Percentiles rank a stretch among this genome's conserved stretches.
Conservation (phyloP, 1,140 invertebrate species). For the Diprion similis region DNA sequence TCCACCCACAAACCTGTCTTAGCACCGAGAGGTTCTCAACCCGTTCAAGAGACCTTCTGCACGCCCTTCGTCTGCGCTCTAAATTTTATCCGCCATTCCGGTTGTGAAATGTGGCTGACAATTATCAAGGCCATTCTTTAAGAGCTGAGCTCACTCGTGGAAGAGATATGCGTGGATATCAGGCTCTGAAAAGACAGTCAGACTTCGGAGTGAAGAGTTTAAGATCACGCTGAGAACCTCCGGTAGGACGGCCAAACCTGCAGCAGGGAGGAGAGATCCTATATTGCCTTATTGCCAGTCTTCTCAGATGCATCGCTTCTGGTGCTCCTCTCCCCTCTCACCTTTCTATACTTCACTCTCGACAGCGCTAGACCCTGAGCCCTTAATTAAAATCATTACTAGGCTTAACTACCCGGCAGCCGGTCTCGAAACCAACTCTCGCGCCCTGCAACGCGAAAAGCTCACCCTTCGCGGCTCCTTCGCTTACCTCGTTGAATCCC, state of each 20-base stretch:
- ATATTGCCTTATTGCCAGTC: constrained; percentile 30
- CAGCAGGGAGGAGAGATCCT: constrained; percentile 19
- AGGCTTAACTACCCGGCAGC: constrained; percentile 24
- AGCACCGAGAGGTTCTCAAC: constrained; percentile 23
- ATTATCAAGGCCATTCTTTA: not conserved
- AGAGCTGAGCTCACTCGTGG: not conserved
- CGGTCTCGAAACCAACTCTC: constrained; percentile 9
- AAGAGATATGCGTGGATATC: not conserved
- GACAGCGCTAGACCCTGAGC: constrained; percentile 28
- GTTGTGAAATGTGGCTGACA: not conserved
- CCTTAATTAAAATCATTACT: constrained; percentile 38
- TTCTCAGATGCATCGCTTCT: constrained; percentile 20
- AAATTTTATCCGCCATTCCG: not conserved
- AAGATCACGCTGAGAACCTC: constrained; percentile 24
- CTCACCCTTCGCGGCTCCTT: constrained; percentile 18
- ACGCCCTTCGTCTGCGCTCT: not conserved
- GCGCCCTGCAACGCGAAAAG: constrained; percentile 23
- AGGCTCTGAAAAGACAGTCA: not conserved
- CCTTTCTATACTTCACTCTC: constrained; percentile 18
- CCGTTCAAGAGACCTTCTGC: constrained; percentile 1
- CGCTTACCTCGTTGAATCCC: constrained; percentile 18
- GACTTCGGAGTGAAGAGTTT: not conserved
- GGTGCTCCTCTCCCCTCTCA: constrained; percentile 11
- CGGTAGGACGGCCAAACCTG: constrained; percentile 12
- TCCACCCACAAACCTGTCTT: constrained; percentile 24